Evolutionary conservation across 1,140 invertebrate genomes (phyloP).

Genomic region (Tenebrio molitor): DNA sequence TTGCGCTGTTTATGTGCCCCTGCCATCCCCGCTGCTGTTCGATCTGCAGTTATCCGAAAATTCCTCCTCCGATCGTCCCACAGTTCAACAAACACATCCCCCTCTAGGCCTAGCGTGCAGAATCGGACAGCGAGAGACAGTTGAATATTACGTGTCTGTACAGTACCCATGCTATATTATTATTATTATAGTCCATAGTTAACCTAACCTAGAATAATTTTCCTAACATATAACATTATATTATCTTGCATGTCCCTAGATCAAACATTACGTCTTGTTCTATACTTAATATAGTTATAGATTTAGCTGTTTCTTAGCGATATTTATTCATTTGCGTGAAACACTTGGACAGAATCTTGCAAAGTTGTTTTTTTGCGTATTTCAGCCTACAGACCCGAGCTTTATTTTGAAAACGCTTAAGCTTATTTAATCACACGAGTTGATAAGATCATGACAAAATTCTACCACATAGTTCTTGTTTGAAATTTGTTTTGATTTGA

Average conservation of each 20-base stretch:
- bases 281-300: constrained; percentile 63
- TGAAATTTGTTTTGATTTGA: constrained; percentile 49
- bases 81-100: too few species aligned
- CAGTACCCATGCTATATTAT: constrained; percentile 57
- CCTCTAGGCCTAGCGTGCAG: constrained; percentile 9
- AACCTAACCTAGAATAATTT: constrained; percentile 64
- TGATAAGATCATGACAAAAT: constrained; percentile 60
- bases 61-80: not conserved
- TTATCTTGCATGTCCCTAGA: constrained; percentile 65
- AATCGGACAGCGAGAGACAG: constrained; percentile 9
- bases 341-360: constrained; percentile 7
- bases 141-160: constrained; percentile 29
- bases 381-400: constrained; percentile 32
- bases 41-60: constrained; percentile 5
- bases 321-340: constrained; percentile 42
- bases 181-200: constrained; percentile 63
- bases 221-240: constrained; percentile 63
- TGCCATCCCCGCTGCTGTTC: constrained; percentile 45
- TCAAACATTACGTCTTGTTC: constrained; percentile 60
- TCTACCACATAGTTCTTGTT: constrained; percentile 23
- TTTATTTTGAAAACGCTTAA: constrained; percentile 18
- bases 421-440: constrained; percentile 43
- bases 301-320: constrained; percentile 61
- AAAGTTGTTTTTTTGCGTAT: constrained; percentile 25
- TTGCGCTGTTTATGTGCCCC: constrained; percentile 61